A percentile compares a stretch with the other conserved stretches of the same genome.
Conservation (phyloP, 2,797 vertebrate species). For the Pseudochromis fuscus region DNA sequence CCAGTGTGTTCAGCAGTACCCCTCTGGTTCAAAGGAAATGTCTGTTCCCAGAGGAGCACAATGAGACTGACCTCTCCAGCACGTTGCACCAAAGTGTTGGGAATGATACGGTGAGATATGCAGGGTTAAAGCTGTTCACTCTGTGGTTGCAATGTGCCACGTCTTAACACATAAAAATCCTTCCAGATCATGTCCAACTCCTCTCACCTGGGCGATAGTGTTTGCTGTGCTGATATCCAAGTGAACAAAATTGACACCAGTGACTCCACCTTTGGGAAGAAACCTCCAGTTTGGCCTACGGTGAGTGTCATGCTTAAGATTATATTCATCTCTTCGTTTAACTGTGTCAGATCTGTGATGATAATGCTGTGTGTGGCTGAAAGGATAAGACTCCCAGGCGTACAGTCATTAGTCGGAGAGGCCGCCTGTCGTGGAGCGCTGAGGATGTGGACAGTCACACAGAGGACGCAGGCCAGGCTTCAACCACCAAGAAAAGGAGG, state of each 20-base stretch:
- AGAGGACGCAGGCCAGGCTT: conserved; percentile 59
- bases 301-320: conserved; percentile 62
- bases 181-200: conserved; percentile 69
- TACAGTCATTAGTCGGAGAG: conserved; percentile 66
- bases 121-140: fast-evolving
- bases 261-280: conserved; percentile 38
- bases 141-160: not conserved
- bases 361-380: not conserved
- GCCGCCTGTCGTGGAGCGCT: conserved; percentile 71
- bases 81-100: conserved; percentile 58
- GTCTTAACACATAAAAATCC: not conserved
- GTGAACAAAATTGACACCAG: conserved; percentile 69
- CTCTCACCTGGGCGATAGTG: conserved; percentile 67
- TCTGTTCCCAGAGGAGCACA: conserved; percentile 50
- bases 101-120: conserved; percentile 73
- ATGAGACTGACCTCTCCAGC: conserved; percentile 60
- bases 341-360: not conserved
- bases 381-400: conserved; percentile 78
- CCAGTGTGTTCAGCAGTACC: conserved; percentile 75
- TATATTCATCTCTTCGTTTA: not conserved
- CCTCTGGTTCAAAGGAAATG: conserved; percentile 68
- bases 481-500: conserved; percentile 75
- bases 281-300: conserved; percentile 68
- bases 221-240: conserved; percentile 75
- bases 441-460: conserved; percentile 66